Conservation (phyloP, 2,888 invertebrate species). For the Baccha elongata region DNA sequence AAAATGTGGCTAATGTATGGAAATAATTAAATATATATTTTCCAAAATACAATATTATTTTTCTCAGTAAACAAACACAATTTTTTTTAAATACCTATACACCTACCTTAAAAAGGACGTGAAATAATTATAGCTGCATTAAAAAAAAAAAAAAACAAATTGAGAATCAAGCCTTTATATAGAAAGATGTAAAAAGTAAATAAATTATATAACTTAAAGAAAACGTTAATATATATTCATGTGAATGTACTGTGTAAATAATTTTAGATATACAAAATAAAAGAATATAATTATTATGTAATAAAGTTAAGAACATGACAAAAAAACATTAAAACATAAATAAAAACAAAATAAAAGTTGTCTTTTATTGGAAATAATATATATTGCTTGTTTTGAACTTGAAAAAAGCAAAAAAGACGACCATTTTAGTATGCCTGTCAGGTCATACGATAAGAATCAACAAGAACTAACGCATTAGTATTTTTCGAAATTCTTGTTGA, state of each 20-base stretch:
- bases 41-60: constrained; percentile 7
- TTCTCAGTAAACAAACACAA: not conserved
- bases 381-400: too few relatives aligned
- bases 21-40: constrained; percentile 13
- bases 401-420: too few relatives aligned
- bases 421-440: too few relatives aligned
- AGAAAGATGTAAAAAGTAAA: constrained; percentile 69
- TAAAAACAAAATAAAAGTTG: constrained; percentile 42
- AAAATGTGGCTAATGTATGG: constrained; percentile 16
- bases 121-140: constrained; percentile 32
- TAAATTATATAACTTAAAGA: constrained; percentile 55
- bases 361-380: too few relatives aligned
- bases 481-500: too few relatives aligned
- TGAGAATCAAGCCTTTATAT: constrained; percentile 71
- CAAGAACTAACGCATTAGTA: too few relatives aligned
- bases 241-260: constrained; percentile 70
- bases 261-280: constrained; percentile 51
- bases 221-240: constrained; percentile 52
- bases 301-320: constrained; percentile 65
- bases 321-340: constrained; percentile 67
- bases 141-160: constrained; percentile 34
- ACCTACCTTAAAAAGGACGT: constrained; percentile 34
- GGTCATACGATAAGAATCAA: too few relatives aligned
- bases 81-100: not conserved
- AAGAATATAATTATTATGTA: constrained; percentile 66